A percentile compares a stretch with the other conserved stretches of the same genome.
Conservation (phyloP, 2,113 vertebrate species). For the Lanius collurio region DNA sequence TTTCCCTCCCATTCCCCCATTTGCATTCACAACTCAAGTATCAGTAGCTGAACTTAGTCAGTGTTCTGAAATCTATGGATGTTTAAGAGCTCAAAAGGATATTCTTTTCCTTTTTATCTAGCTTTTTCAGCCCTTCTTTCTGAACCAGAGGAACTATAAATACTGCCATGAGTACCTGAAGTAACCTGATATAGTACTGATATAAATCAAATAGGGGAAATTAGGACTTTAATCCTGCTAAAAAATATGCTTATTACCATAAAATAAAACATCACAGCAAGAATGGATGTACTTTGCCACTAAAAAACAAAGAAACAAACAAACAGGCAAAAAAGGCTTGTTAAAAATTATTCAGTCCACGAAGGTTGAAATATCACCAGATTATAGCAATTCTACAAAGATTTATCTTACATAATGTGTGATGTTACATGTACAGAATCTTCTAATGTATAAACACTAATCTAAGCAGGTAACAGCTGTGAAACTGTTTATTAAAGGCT, state of each 20-base stretch:
- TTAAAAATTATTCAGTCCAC: background rate
- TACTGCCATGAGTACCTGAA: background rate
- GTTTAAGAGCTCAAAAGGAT: background rate
- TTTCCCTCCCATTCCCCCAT: accelerated
- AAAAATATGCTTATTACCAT: background rate
- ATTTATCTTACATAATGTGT: background rate
- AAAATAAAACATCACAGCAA: background rate
- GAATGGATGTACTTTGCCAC: background rate
- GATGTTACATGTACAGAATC: background rate
- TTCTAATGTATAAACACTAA: background rate
- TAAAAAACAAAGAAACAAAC: background rate
- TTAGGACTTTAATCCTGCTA: background rate
- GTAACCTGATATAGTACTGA: background rate
- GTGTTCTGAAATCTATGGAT: background rate
- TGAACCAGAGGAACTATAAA: background rate
- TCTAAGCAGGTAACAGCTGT: background rate
- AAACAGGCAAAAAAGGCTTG: background rate
- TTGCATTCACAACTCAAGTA: background rate
- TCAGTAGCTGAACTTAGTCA: background rate
- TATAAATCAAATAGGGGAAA: background rate
- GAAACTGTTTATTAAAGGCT: background rate
- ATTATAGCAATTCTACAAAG: background rate
- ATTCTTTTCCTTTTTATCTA: background rate
- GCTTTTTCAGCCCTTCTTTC: background rate
- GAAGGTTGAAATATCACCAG: background rate